Base-by-base conservation (phyloP, 2,888 invertebrate species). In the Baronia brevicornis region DNA sequence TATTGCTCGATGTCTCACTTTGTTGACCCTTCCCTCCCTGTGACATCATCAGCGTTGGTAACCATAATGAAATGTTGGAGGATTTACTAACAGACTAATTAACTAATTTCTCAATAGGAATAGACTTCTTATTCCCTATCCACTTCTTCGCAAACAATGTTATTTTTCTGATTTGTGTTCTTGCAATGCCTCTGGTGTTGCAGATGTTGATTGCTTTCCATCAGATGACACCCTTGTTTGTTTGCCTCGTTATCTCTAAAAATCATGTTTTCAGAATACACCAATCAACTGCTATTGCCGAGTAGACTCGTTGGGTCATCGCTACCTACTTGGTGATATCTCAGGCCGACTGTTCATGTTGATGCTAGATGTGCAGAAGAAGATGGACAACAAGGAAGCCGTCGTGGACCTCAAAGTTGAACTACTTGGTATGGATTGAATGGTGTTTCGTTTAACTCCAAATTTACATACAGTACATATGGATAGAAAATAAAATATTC, bases 341-440 rank as follows among this genome's bases (percentile, higher is more conserved):
- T 93, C 94, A 6, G 99, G 99, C 0, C 88, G 97, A 50, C 85
- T 99, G 34, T 98, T 97, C 71, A 97, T 99, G 97, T 75, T 99
- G 20, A 89, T 98, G 43, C 84, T 99, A 34, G 97, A 97, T 53
- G 89, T 92, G 32, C 93, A 93, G 42, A 92, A 91, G 45, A 89
- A 89, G 54, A 85, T 89, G 28, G 94, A 94, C 58, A 94, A 94
- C 18, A 86, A 89, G 0, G 87, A 88, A 38, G 82, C 88, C 0
- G 95, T 98, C 2, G 95, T 93, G 66, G 96, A 97, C 64, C 87
- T 98, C 9, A 97, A 97, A 79, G 96, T 98, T 2, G 97, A 97
- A 68, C 84, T 95, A 7, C 79, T 97, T 3, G 96, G 95, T 87
- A 72, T 69, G 68, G 54, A 10, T 28, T 27, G 6, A 2, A 14